These are phyloP conservation scores for Eremophila alpestris DNA, from an alignment of 2,797 vertebrate species.

Conservation along the genomic window DNA sequence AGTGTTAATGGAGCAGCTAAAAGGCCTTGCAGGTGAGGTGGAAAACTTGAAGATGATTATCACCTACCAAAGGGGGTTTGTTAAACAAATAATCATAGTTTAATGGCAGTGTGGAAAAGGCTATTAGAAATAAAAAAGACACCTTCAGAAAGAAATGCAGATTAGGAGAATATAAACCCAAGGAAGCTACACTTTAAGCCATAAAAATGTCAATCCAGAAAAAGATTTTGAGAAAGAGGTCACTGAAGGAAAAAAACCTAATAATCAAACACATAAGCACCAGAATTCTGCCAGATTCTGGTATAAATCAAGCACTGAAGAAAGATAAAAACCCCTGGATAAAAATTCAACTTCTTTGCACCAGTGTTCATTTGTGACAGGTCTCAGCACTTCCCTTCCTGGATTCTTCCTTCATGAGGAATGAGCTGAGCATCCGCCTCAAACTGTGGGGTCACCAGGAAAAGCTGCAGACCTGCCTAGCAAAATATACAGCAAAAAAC, in stretches of 20 bases:
- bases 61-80: background rate
- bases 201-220: background rate
- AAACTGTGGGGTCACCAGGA: background rate
- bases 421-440: background rate
- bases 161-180: background rate
- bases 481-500: background rate
- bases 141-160: background rate
- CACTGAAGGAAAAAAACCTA: background rate
- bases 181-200: background rate
- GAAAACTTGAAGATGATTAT: background rate
- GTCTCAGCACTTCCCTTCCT: background rate
- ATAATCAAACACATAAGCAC: background rate
- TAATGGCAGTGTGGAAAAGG: background rate
- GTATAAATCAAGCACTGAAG: background rate
- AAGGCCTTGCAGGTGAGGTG: background rate
- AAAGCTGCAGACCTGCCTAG: background rate
- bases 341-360: background rate
- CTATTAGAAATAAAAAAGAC: background rate
- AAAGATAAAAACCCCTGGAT: background rate
- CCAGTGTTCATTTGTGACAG: background rate
- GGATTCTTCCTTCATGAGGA: background rate
- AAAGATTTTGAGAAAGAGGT: background rate
- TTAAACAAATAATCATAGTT: background rate
- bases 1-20: background rate
- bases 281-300: background rate